Evolutionary conservation across 2,797 vertebrate species (phyloP).

Genomic region (Lutjanus argentimaculatus): DNA sequence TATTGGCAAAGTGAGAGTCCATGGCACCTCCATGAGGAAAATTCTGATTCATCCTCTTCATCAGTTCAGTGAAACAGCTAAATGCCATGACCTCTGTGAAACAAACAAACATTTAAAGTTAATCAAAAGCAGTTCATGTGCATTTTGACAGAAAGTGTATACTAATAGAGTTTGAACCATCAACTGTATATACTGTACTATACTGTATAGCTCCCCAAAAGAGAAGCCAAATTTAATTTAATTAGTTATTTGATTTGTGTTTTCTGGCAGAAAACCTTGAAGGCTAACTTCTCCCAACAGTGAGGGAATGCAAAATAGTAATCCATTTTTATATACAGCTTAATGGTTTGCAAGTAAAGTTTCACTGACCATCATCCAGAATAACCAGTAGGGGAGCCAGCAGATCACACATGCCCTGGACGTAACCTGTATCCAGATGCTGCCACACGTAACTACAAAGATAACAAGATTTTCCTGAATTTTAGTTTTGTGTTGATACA

Average conservation of each 20-base stretch:
- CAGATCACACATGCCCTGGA: constrained; percentile 99
- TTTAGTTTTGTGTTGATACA: background rate
- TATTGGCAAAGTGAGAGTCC: constrained; percentile 99
- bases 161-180: background rate
- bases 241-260: too few relatives aligned
- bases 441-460: constrained; percentile 95
- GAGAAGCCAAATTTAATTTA: too few relatives aligned
- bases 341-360: background rate
- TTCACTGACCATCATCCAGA: constrained; percentile 93
- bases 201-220: too few relatives aligned
- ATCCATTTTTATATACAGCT: too few relatives aligned
- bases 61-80: constrained; percentile 97
- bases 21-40: constrained; percentile 98
- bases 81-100: constrained; percentile 94
- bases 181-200: too few relatives aligned
- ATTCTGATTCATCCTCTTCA: constrained; percentile 99
- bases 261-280: too few relatives aligned
- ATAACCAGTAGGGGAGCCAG: constrained; percentile 97
- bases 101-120: background rate
- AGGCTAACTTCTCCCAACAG: too few relatives aligned
- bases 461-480: constrained; percentile 5
- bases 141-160: constrained; percentile 3
- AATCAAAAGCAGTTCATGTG: background rate
- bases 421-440: constrained; percentile 96
- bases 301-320: too few relatives aligned